Conservation (phyloP, 2,797 vertebrate species). For the Semaprochilodus insignis region DNA sequence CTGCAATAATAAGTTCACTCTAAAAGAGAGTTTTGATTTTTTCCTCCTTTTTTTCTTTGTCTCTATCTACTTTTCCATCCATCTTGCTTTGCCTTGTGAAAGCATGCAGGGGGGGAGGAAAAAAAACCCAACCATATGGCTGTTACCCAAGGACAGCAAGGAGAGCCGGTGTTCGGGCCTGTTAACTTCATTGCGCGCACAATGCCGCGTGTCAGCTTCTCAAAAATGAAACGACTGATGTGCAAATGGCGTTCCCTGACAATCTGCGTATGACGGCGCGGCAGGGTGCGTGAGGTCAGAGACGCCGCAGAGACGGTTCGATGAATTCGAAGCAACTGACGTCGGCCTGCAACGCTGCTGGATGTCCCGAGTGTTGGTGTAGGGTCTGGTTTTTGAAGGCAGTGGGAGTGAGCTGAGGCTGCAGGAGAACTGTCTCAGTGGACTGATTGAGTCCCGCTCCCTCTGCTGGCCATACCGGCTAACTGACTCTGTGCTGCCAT, state of each 20-base stretch:
- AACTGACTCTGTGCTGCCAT: conserved; percentile 36
- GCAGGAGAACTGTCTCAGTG: conserved; percentile 7
- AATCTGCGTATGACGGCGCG: not conserved
- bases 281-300: not conserved
- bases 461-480: conserved; percentile 56
- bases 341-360: not conserved
- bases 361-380: not conserved
- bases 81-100: not conserved
- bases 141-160: conserved; percentile 47
- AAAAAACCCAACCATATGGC: conserved; percentile 55
- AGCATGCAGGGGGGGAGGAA: not conserved
- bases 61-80: not conserved
- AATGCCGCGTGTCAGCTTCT: not conserved
- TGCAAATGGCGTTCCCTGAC: conserved; percentile 13
- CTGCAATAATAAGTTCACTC: conserved; percentile 52
- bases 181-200: conserved; percentile 47
- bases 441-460: conserved; percentile 49
- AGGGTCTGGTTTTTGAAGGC: not conserved
- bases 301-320: not conserved
- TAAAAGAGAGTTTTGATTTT: conserved; percentile 16
- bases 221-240: conserved; percentile 18
- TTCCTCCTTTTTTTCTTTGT: not conserved
- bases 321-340: not conserved
- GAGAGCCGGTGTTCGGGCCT: conserved; percentile 41
- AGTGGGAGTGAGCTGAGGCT: not conserved